Evolutionary conservation across 2,113 vertebrate genomes (phyloP), one percentile per base, ranked within the genome.

Genomic region (Trinectes maculatus): DNA sequence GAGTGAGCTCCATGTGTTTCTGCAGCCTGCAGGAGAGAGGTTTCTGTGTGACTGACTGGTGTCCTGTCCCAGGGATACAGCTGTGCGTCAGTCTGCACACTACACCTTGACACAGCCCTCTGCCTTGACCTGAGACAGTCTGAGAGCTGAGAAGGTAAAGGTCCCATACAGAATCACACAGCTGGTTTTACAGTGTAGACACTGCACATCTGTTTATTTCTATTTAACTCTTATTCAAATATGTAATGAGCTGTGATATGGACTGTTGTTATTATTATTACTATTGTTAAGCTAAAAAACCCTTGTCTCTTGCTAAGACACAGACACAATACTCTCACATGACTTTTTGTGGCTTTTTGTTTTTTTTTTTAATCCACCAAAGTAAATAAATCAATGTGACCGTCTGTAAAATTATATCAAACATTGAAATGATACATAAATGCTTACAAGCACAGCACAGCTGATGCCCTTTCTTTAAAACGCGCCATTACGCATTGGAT

Each of bases 31-130:
- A 57, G 76, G 70, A 80, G 79, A 83, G 82, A 54, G 67, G 81
- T 73, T 73, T 76, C 75, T 69, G 63, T 81, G 76, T 81, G 87
- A 90, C 75, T 84, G 77, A 83, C 86, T 84, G 86, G 79, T 88
- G 80, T 78, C 65, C 71, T 74, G 84, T 69, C 87, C 81, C 4
- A 40, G 56, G 83, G 86, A 71, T 77, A 79, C 73, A 82, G 76
- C 85, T 59, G 83, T 89, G 85, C 84, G 87, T 91, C 85, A 84
- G 72, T 88, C 79, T 15, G n/a, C 80, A 84, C 79, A 60, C 65
- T 66, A 77, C 79, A 71, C 48, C 60, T 62, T 67, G 59, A 86
- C 62, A 42, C 66, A 56, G 63, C 51, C 77, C 62, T 78, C 55
- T 75, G 64, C 46, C 47, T 52, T 11, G 16, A 33, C 33, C 49